A percentile compares a stretch with the other conserved stretches of the same genome.
Conservation (phyloP, 2,888 invertebrate species). For the Ormyrus rosae region DNA sequence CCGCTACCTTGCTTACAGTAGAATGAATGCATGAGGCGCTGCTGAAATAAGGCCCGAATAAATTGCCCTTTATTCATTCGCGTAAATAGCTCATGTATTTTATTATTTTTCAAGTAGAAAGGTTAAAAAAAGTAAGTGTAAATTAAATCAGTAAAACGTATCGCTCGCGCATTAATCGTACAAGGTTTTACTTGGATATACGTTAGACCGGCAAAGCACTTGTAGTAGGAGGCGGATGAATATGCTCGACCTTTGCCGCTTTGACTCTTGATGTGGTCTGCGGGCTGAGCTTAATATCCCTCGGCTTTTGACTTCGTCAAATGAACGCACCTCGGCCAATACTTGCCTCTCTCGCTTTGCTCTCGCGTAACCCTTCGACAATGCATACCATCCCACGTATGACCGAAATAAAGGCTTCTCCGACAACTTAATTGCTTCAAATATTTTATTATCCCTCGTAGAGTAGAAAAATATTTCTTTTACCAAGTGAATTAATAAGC, state of each 20-base stretch:
- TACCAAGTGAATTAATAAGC: neutral
- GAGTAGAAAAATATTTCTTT: neutral
- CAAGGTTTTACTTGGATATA: constrained; percentile 8
- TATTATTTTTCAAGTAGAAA: too few relatives aligned
- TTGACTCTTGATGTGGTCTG: constrained; percentile 74
- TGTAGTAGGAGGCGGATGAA: constrained; percentile 64
- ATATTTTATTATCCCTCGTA: neutral
- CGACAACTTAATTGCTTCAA: constrained; percentile 29
- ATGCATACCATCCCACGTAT: constrained; percentile 44
- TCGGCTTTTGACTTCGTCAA: constrained; percentile 73
- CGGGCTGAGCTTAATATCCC: constrained; percentile 73
- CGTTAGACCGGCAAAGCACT: constrained; percentile 40
- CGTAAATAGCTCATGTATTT: neutral
- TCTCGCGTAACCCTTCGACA: constrained; percentile 45
- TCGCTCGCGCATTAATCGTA: constrained; percentile 31
- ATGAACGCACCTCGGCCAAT: constrained; percentile 71
- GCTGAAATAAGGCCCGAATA: constrained; percentile 39
- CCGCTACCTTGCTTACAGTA: constrained; percentile 19
- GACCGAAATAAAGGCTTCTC: constrained; percentile 24
- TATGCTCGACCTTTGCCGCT: constrained; percentile 67
- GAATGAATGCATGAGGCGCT: constrained; percentile 36
- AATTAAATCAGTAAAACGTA: constrained; percentile 26
- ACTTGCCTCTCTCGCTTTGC: constrained; percentile 61
- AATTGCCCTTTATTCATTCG: constrained; percentile 26
- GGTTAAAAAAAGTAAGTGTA: neutral